A percentile compares a stretch with the other conserved stretches of the same genome.
Evolutionary conservation across 2,113 vertebrate genomes (phyloP).

Genomic region (Lophochroa leadbeateri): DNA sequence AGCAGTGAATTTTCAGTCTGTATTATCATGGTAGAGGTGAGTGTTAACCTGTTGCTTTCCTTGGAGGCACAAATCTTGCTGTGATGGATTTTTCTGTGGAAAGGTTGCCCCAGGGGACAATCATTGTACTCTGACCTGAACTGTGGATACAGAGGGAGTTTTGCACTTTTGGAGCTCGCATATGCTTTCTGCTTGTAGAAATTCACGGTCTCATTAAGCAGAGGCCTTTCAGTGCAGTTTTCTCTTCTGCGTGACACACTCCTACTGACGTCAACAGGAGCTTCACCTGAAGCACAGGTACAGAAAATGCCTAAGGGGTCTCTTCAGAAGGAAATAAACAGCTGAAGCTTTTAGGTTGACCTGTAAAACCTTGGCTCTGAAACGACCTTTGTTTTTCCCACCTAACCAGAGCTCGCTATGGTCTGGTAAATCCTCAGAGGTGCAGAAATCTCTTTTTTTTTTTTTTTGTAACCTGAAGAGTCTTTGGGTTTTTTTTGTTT

Average conservation of each 20-base stretch:
- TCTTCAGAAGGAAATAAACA: neutral
- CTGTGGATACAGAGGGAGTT: neutral
- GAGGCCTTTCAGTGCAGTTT: neutral
- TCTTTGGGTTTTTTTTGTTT: neutral
- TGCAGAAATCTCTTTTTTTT: neutral
- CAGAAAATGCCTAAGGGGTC: neutral
- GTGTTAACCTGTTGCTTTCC: neutral
- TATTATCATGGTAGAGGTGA: neutral
- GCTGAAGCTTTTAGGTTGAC: neutral
- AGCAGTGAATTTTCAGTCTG: neutral
- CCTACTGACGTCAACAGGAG: neutral
- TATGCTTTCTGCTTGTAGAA: neutral
- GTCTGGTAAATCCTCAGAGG: neutral
- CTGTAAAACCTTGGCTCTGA: neutral
- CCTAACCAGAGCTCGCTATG: neutral
- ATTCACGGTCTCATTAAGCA: neutral
- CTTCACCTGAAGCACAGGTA: neutral
- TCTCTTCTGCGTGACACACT: accelerated
- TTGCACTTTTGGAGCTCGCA: neutral
- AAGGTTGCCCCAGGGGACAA: neutral
- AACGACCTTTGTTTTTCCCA: neutral
- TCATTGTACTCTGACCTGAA: neutral
- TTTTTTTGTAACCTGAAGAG: neutral
- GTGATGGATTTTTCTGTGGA: neutral
- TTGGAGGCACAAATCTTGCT: neutral